Base-by-base conservation (phyloP, 2,888 invertebrate species). In the Drosophila niveifrons region DNA sequence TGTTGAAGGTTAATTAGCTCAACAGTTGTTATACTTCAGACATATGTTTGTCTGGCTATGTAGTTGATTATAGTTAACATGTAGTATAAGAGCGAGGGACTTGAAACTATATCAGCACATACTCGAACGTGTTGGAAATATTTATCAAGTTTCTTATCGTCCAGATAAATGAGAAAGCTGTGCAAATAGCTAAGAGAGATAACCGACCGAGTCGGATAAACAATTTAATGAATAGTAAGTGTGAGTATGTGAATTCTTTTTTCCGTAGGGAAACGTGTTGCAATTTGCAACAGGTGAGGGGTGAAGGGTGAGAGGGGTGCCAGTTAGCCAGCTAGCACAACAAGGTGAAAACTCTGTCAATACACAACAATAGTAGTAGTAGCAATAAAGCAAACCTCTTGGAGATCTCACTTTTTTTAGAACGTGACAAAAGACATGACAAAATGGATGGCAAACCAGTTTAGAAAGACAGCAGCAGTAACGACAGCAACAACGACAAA, bases 351-450 rank as follows among this genome's bases (percentile, higher is more conserved):
- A 82, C 68, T 66, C 50, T 39, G 66, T 55, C 70, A 59, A 61
- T 65, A 59, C 36, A 51, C 50, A 52, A 57, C 34, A 58, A 59
- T 36, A 64, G 63, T 50, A 64, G 63, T 50, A 39, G 39, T 23
- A 34, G 39, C 51, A 44, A 47, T 23, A 28, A 44, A 46, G 34
- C 61, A 65, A 31, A 73, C 72, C 72, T 58, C 61, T 72, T 61
- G 56, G 58, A 81, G 79, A 89, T 87, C 87, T 87, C 87, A 86
- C 87, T 80, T 75, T 73, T 66, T 62, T 46, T 61, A 83, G 83
- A 83, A 83, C 83, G 86, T 83, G 83, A 88, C 83, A 86, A 83
- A 85, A 80, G 79, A 61, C 71, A 57, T 47, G 71, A 62, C 59
- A 61, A 64, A 73, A 59, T 78, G 59, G 59, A 53, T 72, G 66